Conservation (phyloP, 2,888 invertebrate species). For the Troides helena region DNA sequence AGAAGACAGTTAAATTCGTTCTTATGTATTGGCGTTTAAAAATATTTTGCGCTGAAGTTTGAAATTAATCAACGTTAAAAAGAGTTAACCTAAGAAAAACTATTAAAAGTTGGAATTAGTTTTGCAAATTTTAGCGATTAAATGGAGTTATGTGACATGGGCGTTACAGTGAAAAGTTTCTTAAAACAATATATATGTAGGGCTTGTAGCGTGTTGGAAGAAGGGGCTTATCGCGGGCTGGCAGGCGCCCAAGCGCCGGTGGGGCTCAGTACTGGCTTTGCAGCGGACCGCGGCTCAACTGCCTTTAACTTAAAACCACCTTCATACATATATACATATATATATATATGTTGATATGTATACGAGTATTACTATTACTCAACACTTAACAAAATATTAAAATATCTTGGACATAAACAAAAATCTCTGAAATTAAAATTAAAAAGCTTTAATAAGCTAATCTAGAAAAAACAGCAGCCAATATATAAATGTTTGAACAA, state of each 20-base stretch:
- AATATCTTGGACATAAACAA: no score
- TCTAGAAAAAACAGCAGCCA: no score
- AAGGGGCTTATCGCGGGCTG: slow-evolving; percentile 41
- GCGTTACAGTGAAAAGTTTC: slow-evolving; percentile 30
- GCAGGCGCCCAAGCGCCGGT: slow-evolving; percentile 42
- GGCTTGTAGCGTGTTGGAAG: slow-evolving; percentile 42
- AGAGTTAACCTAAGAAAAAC: slow-evolving; percentile 17
- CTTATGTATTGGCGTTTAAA: no score
- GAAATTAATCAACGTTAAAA: slow-evolving; percentile 16
- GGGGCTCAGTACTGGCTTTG: slow-evolving; percentile 38
- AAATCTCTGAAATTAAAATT: neutral
- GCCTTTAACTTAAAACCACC: slow-evolving; percentile 49
- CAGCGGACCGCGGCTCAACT: slow-evolving; percentile 51
- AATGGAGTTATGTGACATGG: slow-evolving; percentile 23
- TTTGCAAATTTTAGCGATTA: slow-evolving; percentile 31
- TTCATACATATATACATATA: slow-evolving; percentile 26
- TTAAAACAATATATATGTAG: slow-evolving; percentile 50
- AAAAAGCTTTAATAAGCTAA: neutral
- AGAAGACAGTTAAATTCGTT: no score
- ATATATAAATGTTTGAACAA: no score
- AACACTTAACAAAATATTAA: no score
- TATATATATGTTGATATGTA: no score
- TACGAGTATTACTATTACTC: neutral
- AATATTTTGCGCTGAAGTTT: no score
- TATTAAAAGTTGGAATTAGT: slow-evolving; percentile 29